These are phyloP conservation scores for Drosophila borealis DNA, from an alignment of 2,888 invertebrate genomes.

Conservation along the genomic window DNA sequence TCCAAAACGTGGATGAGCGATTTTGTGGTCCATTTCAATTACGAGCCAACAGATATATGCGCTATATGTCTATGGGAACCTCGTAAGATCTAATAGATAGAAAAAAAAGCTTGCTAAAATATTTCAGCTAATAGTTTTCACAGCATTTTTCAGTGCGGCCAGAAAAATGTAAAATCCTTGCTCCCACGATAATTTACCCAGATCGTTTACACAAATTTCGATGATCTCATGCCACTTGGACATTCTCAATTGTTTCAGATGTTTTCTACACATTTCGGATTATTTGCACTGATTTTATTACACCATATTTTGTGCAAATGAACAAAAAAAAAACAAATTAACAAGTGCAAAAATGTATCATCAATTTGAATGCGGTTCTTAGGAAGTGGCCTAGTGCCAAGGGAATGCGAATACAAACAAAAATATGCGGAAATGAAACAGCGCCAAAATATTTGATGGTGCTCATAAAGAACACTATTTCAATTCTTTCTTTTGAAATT, in stretches of 20 bases:
- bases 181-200: slow-evolving; percentile 20
- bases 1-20: slow-evolving; percentile 38
- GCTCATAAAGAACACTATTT: slow-evolving; percentile 1
- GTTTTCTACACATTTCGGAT: slow-evolving; percentile 11
- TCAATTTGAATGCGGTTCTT: slow-evolving; percentile 23
- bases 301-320: slow-evolving; percentile 37
- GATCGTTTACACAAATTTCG: slow-evolving; percentile 13
- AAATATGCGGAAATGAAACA: slow-evolving; percentile 43
- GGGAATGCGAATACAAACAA: slow-evolving; percentile 9
- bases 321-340: slow-evolving; percentile 25
- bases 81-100: neutral
- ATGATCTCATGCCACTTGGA: slow-evolving; percentile 40
- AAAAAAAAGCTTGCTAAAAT: neutral
- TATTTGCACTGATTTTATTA: slow-evolving; percentile 59
- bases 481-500: neutral
- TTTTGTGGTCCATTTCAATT: slow-evolving; percentile 70
- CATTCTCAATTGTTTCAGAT: slow-evolving; percentile 17
- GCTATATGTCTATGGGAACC: neutral
- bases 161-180: slow-evolving; percentile 36
- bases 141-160: slow-evolving; percentile 16
- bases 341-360: slow-evolving; percentile 26
- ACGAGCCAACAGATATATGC: slow-evolving; percentile 32
- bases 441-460: slow-evolving; percentile 5
- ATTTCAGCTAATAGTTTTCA: slow-evolving; percentile 20
- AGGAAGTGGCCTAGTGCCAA: slow-evolving; percentile 42